Evolutionary conservation across 2,888 invertebrate genomes (phyloP), one percentile per base, ranked within the genome.

Genomic region (Trimorus sp.): DNA sequence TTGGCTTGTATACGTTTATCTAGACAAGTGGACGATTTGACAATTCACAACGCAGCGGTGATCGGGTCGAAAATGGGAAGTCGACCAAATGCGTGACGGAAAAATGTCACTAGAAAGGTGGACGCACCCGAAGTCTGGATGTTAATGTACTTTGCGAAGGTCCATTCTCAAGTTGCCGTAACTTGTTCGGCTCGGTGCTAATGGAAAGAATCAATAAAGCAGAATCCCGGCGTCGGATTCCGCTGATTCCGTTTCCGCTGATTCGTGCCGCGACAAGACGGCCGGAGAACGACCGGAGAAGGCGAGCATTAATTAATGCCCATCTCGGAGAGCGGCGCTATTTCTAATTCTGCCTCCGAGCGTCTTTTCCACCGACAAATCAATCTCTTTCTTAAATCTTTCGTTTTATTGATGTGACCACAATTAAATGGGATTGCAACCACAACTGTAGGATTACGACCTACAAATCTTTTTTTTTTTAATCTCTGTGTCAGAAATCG

Each of bases 121-220:
- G 62, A 73, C 58, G 15, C 42, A 62, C 59, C 45, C 26, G 70
- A 56, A 58, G 42, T 54, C 15, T n/a, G 14, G 62, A 56, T 66
- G 48, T 73, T 73, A 68, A 73, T 83, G 70, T 77, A 60, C 59
- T 70, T 82, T 79, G 68, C 59, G 56, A 68, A 60, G 69, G 77
- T 77, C 75, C 74, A 65, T 75, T 75, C 16, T 40, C 65, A 69
- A 78, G 70, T 82, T 65, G 56, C 60, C 75, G 76, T 83, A 76
- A 79, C 62, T 76, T 79, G 76, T 76, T 83, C 37, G 45, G 66
- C 66, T 49, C 58, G 77, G 79, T 79, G 73, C 77, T 79, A 77
- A 83, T 83, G 83, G 79, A 83, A 83, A 83, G 73, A 83, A 83
- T 83, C 83, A 83, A 83, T 83, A 83, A 83, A 79, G 83, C 79